Percentiles rank a stretch among this genome's conserved stretches.
Evolutionary conservation across 2,113 vertebrate genomes (phyloP).

Genomic region (Odontophorus gujanensis): DNA sequence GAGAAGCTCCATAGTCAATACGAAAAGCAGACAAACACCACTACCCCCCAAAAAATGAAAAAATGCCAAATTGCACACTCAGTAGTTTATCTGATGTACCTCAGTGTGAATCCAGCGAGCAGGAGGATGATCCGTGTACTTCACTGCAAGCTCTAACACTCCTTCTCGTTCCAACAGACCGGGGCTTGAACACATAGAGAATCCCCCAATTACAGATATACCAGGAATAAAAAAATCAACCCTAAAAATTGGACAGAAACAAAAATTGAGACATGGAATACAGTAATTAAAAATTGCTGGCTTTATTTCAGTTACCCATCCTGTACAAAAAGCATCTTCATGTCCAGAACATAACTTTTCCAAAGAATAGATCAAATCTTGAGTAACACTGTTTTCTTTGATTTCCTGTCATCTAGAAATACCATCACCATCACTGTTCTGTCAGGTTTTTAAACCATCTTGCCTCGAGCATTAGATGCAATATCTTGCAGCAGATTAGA

Average conservation of each 20-base stretch:
- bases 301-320: background rate
- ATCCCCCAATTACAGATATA: slow-evolving; percentile 89
- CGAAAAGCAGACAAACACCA: background rate
- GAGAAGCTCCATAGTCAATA: background rate
- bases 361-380: background rate
- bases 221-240: slow-evolving; percentile 95
- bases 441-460: background rate
- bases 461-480: background rate
- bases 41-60: background rate
- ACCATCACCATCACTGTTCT: background rate
- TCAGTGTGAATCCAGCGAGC: slow-evolving; percentile 91
- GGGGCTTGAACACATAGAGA: slow-evolving; percentile 96
- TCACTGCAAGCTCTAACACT: slow-evolving; percentile 91
- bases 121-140: slow-evolving; percentile 87
- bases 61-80: background rate
- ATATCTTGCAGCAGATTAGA: background rate
- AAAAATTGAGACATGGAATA: background rate
- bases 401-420: background rate
- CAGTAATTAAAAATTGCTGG: background rate
- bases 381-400: background rate
- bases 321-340: background rate
- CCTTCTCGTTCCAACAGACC: slow-evolving; percentile 85
- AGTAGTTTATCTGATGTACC: slow-evolving; percentile 71
- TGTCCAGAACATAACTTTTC: background rate
- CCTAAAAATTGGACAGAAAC: slow-evolving; percentile 77